phyloP scores from a whole-genome alignment of 2,797 vertebrate species.

The Lacerta bilineata region DNA sequence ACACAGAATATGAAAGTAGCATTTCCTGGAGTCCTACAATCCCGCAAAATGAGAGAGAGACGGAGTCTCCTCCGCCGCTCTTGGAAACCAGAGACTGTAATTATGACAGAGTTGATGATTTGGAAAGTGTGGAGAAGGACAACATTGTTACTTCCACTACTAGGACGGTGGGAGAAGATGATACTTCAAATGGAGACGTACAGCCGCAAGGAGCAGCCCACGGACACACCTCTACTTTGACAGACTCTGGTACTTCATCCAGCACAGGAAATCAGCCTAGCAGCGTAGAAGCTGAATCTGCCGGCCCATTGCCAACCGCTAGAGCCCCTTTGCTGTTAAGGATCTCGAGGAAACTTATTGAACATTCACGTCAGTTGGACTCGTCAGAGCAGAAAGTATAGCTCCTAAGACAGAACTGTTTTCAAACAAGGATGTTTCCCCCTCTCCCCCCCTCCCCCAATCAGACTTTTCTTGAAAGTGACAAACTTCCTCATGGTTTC shows the following conservation, averaged over 20 bases:
- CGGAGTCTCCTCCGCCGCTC: slow-evolving; percentile 45
- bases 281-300: slow-evolving; percentile 60
- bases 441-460: slow-evolving; percentile 20
- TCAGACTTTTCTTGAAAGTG: slow-evolving; percentile 10
- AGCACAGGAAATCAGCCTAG: slow-evolving; percentile 43
- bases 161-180: slow-evolving; percentile 48
- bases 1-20: slow-evolving; percentile 45
- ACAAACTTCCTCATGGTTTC: slow-evolving; percentile 47
- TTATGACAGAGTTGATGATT: slow-evolving; percentile 60
- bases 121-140: slow-evolving; percentile 52
- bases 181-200: slow-evolving; percentile 49
- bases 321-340: slow-evolving; percentile 67
- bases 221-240: slow-evolving; percentile 51
- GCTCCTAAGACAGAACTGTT: slow-evolving; percentile 44
- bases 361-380: slow-evolving; percentile 61
- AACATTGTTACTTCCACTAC: slow-evolving; percentile 17
- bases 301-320: slow-evolving; percentile 63
- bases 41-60: slow-evolving; percentile 41
- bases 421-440: slow-evolving; percentile 40
- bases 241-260: slow-evolving; percentile 40
- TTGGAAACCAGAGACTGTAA: slow-evolving; percentile 56
- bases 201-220: slow-evolving; percentile 45
- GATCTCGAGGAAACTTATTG: slow-evolving; percentile 76
- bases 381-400: slow-evolving; percentile 67
- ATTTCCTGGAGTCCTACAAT: slow-evolving; percentile 56